Base-by-base conservation (phyloP, 2,797 vertebrate species). In the Poecile montanus region DNA sequence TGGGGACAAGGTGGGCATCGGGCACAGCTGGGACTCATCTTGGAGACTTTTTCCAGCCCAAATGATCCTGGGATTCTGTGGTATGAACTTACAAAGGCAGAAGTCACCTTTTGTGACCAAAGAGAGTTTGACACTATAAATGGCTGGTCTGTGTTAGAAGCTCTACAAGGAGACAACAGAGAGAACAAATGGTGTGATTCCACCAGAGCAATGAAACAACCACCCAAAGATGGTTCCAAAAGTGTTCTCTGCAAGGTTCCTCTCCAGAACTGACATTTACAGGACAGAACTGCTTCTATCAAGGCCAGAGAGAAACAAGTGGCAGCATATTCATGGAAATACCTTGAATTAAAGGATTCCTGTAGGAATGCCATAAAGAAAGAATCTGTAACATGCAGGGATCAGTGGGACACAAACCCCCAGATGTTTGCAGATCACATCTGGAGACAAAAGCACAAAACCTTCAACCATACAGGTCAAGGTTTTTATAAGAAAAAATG, bases 1-100 rank as follows among this genome's bases (percentile, higher is more conserved):
- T 60, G n/a, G 60, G 12, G 9, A 67, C 53, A 57, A 27, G 44
- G 26, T 27, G 63, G 62, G 7, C 4, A n/a, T 2, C 0, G 2
- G 29, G 29, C 34, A 62, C 32, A 21, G 66, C 21, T 45, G 6
- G 48, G 40, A 38, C 1, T 54, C 29, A 29, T 38, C 58, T 3
- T n/a, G 40, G n/a, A 36, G 57, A 38, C 12, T 32, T 72, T 47
- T 23, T 54, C 42, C 42, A 56, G 13, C 3, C 19, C 7, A 13
- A 73, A 40, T 13, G 34, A 48, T 13, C 20, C 19, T n/a, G 58
- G 29, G 11, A n/a, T 63, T 72, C 29, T 40, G 50, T 56, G 50
- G 4, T 13, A 13, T 6, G 36, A 44, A 57, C 34, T 20, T 32
- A 9, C 32, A 74, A 62, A 81, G 29, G 54, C 2, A 21, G 14